Base-by-base conservation (phyloP, 2,113 vertebrate species). In the Mesocricetus auratus region DNA sequence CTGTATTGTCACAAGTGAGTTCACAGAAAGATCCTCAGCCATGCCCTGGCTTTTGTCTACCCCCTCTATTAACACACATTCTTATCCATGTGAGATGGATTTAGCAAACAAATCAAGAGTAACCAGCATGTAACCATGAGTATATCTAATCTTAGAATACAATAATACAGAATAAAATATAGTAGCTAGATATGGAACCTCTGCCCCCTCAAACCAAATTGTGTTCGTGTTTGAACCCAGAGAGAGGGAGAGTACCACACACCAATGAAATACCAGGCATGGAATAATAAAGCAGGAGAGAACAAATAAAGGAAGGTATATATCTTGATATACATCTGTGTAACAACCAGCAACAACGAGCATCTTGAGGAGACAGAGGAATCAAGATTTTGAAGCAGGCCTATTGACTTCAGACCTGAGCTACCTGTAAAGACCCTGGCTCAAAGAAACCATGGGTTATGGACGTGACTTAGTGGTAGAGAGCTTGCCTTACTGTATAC, bases 281-380 rank as follows among this genome's bases (percentile, higher is more conserved):
- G 71, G 68, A 94, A 87, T 74, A 89, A 90, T 50, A 79, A 94
- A 96, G 89, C 47, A 69, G 12, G 39, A 85, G 12, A 81, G 62
- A 78, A 81, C 58, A 21, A 81, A 42, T 29, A 74, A 42, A 89
- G 10, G 86, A 12, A 19, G 9, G 3, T 42, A 33, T 2, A 8
- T 74, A 56, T 39, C 13, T 53, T 29, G 36, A 16, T 29, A 42
- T 53, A 7, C 15, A 58, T 88, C 10, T 71, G 36, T 83, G 12
- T 9, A 71, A 16, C 60, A 82, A 33, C 33, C 66, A 56, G 86
- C 33, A 71, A 16, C 60, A 82, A 33, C 33, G 47, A 56, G 86
- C 33, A 71, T n/a, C 12, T 26, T 7, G 22, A 87, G 26, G 47
- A 56, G 0, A 2, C 4, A 45, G 24, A 36, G 47, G 24, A 42